Evolutionary conservation across 2,113 vertebrate genomes (phyloP), one percentile per base, ranked within the genome.

Genomic region (Chaetorhynchus papuensis): DNA sequence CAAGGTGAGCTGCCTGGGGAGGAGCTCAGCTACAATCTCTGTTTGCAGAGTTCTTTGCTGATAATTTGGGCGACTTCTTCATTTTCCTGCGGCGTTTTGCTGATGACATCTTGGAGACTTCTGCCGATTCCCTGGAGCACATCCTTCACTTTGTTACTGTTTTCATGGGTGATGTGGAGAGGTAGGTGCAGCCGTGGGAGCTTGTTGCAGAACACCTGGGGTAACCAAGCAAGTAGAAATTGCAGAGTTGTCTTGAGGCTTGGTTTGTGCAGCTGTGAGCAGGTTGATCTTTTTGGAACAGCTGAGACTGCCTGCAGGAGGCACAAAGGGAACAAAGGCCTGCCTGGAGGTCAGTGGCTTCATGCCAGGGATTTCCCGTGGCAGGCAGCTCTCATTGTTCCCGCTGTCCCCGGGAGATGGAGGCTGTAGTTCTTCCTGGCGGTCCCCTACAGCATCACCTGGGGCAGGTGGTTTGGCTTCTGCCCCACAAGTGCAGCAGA

Each of bases 51-150:
- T 99, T 99, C 97, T 99, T 99, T 97, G 99, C 98, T 1, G 99
- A 99, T 95, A 99, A 99, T 94, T 76, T 99, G 97, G 99, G 99
- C 0, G 99, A 99, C 95, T 99, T 99, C 97, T 99, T 99, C 97
- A 99, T 99, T 95, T 99, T 99, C 95, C 97, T 99, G 87, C 98
- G 99, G 35, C 98, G 99, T 50, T 99, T 99, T 84, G 99, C 99
- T 7, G 99, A 99, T 18, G 99, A 99, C 47, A 97, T 99, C 83
- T 96, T 99, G 97, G 99, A 99, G 97, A 98, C 98, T 3, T 99
- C 99, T 1, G 98, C 98, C 0, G 99, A 99, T 94, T 98, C 98
- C 74, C 97, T 99, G 96, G 99, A 99, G 96, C 98, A 99, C 26
- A 93, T 99, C 79, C 98, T 99, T 86, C 98, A 99, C 96, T 99